A percentile compares a stretch with the other conserved stretches of the same genome.
Conservation (phyloP, 2,113 vertebrate species). For the Telmatochromis sp. region DNA sequence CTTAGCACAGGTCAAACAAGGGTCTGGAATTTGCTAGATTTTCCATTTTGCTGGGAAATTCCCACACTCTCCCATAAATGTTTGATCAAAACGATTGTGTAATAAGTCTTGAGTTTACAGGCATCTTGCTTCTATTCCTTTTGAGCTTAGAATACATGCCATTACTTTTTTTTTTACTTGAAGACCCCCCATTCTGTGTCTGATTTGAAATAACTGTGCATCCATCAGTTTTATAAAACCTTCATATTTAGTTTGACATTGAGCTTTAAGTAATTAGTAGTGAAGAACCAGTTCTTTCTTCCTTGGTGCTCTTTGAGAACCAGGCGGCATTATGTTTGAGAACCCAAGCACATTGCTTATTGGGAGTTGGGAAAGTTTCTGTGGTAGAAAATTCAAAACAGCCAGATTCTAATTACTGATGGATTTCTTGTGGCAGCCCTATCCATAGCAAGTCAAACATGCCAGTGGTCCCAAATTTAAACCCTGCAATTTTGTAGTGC, state of each 20-base stretch:
- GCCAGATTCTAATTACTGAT: not conserved
- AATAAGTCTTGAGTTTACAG: not conserved
- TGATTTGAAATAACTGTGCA: not conserved
- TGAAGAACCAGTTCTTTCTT: not conserved
- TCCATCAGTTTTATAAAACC: accelerated
- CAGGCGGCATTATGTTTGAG: accelerated
- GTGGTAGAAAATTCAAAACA: not conserved
- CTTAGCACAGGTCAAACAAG: not conserved
- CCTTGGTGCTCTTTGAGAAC: not conserved
- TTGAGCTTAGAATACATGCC: not conserved
- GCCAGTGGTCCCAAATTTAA: not conserved
- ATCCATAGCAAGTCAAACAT: not conserved
- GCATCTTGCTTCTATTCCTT: not conserved
- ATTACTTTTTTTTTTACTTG: not conserved
- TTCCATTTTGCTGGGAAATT: not conserved
- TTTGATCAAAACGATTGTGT: not conserved
- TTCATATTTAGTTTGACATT: not conserved
- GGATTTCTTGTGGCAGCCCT: not conserved
- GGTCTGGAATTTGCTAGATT: not conserved
- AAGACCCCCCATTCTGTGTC: not conserved
- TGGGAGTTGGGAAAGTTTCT: not conserved
- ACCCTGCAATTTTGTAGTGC: not conserved
- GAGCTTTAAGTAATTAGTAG: not conserved
- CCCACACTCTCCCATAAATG: not conserved
- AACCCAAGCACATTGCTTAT: not conserved